These are phyloP conservation scores for Alviniconcha strummeri DNA, from an alignment of 2,888 invertebrate genomes.

Conservation along the genomic window DNA sequence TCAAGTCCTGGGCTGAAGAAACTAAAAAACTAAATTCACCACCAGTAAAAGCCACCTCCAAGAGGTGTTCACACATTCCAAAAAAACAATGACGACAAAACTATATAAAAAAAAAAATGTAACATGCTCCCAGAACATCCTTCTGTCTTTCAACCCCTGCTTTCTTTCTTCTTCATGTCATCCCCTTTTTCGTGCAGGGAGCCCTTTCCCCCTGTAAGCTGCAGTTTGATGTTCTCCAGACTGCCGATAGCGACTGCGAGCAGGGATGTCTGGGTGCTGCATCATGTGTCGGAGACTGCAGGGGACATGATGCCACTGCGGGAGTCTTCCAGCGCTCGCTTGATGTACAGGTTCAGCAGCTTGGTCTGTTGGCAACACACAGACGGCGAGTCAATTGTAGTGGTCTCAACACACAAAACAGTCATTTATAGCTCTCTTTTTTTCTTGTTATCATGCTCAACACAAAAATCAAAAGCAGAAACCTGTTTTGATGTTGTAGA, in stretches of 20 bases:
- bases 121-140: not conserved
- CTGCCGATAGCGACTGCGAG: not conserved
- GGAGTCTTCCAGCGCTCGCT: constrained; percentile 75
- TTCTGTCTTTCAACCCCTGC: not conserved
- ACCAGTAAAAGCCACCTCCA: too few species aligned
- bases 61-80: too few species aligned
- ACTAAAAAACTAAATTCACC: too few species aligned
- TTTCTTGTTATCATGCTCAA: too few species aligned
- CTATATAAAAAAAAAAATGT: not conserved
- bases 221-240: not conserved
- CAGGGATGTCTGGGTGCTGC: not conserved
- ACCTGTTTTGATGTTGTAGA: not conserved
- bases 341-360: constrained; percentile 86
- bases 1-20: too few species aligned
- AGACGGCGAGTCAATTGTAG: not conserved
- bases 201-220: not conserved
- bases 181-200: not conserved
- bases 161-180: not conserved
- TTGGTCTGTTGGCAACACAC: constrained; percentile 75
- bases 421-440: not conserved
- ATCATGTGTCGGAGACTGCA: constrained; percentile 51
- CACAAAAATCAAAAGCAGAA: not conserved
- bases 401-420: not conserved
- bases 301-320: constrained; percentile 50
- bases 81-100: too few species aligned